Evolutionary conservation across 2,797 vertebrate genomes (phyloP).

Genomic region (Phaenicophaeus curvirostris): DNA sequence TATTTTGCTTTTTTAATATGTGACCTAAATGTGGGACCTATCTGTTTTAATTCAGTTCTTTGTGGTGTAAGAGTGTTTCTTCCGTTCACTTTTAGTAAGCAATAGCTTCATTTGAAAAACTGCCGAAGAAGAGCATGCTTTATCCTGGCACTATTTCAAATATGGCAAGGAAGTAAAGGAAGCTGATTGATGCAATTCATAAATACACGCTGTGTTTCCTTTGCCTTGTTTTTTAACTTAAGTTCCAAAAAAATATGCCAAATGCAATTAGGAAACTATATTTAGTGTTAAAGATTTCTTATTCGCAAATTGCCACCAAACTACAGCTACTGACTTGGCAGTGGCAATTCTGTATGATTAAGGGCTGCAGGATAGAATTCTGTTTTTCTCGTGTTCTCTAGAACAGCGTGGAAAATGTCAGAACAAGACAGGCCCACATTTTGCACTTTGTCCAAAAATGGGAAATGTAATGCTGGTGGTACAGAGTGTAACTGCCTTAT

Average conservation of each 20-base stretch:
- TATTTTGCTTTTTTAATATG: not conserved
- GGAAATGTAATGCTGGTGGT: not conserved
- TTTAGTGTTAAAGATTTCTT: not conserved
- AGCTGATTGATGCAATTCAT: not conserved
- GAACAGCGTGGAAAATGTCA: not conserved
- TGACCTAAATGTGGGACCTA: not conserved
- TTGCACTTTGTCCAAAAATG: not conserved
- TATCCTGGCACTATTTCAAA: not conserved
- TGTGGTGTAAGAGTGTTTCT: not conserved
- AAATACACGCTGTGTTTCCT: not conserved
- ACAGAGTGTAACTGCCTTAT: not conserved
- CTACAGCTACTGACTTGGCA: not conserved
- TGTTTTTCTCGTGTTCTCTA: not conserved
- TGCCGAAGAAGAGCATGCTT: not conserved
- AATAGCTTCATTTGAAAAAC: not conserved
- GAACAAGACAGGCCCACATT: not conserved
- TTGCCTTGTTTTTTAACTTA: not conserved
- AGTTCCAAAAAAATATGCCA: not conserved
- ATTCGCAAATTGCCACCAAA: not conserved
- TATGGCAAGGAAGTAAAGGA: not conserved
- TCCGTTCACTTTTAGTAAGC: not conserved
- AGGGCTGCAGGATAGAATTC: conserved; percentile 22
- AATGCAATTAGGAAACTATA: not conserved
- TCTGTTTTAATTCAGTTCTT: not conserved
- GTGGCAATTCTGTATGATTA: not conserved